Conservation (phyloP, 2,797 vertebrate genomes). For the Leucoraja ocellata region DNA sequence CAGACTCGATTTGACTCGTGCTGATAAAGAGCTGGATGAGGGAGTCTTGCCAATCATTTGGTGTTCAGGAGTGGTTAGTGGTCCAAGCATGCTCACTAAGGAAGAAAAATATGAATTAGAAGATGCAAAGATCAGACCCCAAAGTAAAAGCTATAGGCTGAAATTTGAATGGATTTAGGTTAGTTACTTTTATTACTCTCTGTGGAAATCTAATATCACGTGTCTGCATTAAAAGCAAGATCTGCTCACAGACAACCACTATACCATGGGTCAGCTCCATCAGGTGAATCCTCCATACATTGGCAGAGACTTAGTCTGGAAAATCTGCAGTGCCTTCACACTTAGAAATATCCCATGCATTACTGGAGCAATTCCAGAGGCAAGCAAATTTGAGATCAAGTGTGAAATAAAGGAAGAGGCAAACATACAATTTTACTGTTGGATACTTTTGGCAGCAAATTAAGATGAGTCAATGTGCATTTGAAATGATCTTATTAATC, state of each 20-base stretch:
- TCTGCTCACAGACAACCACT: neutral
- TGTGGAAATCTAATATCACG: neutral
- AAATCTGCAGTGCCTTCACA: neutral
- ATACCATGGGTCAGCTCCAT: neutral
- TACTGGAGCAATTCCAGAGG: neutral
- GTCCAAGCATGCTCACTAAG: constrained; percentile 84
- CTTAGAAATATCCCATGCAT: neutral
- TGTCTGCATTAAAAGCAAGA: neutral
- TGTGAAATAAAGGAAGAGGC: neutral
- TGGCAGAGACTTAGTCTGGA: neutral
- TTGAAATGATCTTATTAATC: too few relatives aligned
- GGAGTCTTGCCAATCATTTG: constrained; percentile 80
- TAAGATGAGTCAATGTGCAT: too few relatives aligned
- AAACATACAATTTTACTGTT: too few relatives aligned
- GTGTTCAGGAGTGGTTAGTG: constrained; percentile 87
- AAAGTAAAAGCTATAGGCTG: neutral
- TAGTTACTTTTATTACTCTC: neutral
- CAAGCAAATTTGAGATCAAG: neutral
- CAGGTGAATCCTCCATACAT: neutral
- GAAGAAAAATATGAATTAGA: constrained; percentile 42
- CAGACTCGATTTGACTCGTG: constrained; percentile 76
- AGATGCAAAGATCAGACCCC: neutral
- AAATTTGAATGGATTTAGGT: neutral
- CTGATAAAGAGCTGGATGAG: constrained; percentile 84
- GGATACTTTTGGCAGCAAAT: too few relatives aligned